Conservation (phyloP, 2,888 invertebrate species). For the Junonia oenone region DNA sequence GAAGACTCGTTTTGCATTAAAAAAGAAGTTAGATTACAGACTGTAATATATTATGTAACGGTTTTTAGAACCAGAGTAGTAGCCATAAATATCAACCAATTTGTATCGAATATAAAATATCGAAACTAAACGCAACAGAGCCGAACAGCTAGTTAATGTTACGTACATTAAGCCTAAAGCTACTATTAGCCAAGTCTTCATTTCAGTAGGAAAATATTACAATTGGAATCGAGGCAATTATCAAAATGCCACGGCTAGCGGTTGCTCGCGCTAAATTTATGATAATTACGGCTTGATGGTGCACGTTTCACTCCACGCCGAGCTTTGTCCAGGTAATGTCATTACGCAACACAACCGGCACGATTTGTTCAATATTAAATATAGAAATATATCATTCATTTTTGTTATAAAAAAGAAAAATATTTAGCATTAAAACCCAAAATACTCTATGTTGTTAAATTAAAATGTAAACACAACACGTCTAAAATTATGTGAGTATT, state of each 20-base stretch:
- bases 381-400: too few relatives aligned
- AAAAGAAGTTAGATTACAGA: too few relatives aligned
- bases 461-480: too few relatives aligned
- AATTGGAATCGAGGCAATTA: constrained; percentile 7
- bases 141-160: neutral
- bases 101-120: too few relatives aligned
- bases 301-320: constrained; percentile 9
- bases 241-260: constrained; percentile 18
- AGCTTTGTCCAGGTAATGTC: constrained; percentile 3
- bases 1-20: too few relatives aligned
- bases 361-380: neutral
- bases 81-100: too few relatives aligned
- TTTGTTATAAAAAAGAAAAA: too few relatives aligned
- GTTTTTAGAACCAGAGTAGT: too few relatives aligned
- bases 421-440: too few relatives aligned
- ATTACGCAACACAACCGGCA: constrained; percentile 1
- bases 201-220: neutral
- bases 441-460: too few relatives aligned
- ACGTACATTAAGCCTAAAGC: neutral
- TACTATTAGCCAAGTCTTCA: neutral
- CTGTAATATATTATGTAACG: too few relatives aligned
- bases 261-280: constrained; percentile 11
- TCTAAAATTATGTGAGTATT: too few relatives aligned
- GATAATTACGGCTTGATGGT: constrained; percentile 14
- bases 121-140: neutral